Evolutionary conservation across 2,888 invertebrate genomes (phyloP), one percentile per base, ranked within the genome.

Genomic region (Lordiphosa fenestrarum): DNA sequence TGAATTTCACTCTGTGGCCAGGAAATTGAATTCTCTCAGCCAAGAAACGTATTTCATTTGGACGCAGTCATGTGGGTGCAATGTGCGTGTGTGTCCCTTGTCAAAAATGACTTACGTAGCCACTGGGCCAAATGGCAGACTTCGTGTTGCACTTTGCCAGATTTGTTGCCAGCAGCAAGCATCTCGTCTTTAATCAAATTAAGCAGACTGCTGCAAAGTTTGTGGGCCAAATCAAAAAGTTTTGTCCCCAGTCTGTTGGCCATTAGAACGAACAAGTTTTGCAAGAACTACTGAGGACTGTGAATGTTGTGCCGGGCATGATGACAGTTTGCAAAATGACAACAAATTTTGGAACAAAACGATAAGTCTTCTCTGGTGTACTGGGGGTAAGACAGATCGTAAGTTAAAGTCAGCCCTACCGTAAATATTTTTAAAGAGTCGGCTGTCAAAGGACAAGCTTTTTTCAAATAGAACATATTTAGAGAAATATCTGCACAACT

Each of bases 11-110:
- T 53, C 23, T 19, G 15, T 49, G 47, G 39, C 50, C 49, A 44
- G 33, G 30, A 46, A 40, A 44, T 33, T 15, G 30, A 44, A 44
- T 5, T 44, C 30, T 15, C 25, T 13, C 42, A 44, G 33, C 30
- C 30, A 3, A 30, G 10, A 42, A 44, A 53, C 54, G 37, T 65
- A 65, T 68, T 72, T 65, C 72, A 72, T 72, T 72, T 72, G 69
- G 48, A 15, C 12, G 33, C 23, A 15, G 48, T 21, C 38, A 15
- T 15, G 38, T n/a, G 30, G 6, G 1, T 7, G 2, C 9, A 10
- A 6, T 23, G 13, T 23, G 13, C 30, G 30, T 46, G 40, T 54
- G 53, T 50, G 33, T 12, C 12, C 46, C 47, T 49, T 50, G 55
- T 67, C 40, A 25, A 7, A 49, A 51, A 49, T 56, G 50, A 54